Percentiles rank a stretch among this genome's conserved stretches.
phyloP scores from a whole-genome alignment of 2,113 vertebrate species.

The Jacana jacana region DNA sequence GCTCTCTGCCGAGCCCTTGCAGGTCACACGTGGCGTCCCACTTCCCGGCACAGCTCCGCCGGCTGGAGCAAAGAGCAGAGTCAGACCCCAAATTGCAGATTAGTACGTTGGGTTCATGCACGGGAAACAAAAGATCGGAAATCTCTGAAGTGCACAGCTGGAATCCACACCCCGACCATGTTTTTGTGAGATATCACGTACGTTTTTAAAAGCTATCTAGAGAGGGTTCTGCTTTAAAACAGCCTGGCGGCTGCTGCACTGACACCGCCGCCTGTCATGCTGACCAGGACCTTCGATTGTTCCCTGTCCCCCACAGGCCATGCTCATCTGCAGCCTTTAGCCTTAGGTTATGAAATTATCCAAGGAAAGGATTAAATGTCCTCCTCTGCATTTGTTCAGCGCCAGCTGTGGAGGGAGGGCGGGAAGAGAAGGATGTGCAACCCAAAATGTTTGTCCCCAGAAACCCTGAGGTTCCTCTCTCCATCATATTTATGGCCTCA shows the following conservation, averaged over 20 bases:
- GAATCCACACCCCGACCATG: slow-evolving; percentile 46
- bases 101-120: slow-evolving; percentile 34
- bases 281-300: neutral
- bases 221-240: slow-evolving; percentile 53
- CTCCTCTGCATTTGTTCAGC: slow-evolving; percentile 4
- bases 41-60: slow-evolving; percentile 26
- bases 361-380: slow-evolving; percentile 11
- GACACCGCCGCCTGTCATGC: neutral
- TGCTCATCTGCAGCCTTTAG: slow-evolving; percentile 22
- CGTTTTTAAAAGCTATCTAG: slow-evolving; percentile 54
- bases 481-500: accelerated
- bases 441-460: neutral
- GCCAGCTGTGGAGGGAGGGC: slow-evolving; percentile 22
- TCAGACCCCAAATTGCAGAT: slow-evolving; percentile 57
- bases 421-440: slow-evolving; percentile 1
- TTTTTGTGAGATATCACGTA: slow-evolving; percentile 58
- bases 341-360: slow-evolving; percentile 37
- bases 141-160: slow-evolving; percentile 68
- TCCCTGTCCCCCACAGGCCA: neutral
- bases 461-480: neutral
- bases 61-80: slow-evolving; percentile 48
- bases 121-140: slow-evolving; percentile 63
- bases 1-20: neutral
- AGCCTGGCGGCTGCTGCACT: neutral
- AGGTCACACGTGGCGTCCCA: slow-evolving; percentile 51